A percentile compares a stretch with the other conserved stretches of the same genome.
These are phyloP conservation scores for Wasmannia auropunctata DNA, from an alignment of 1,140 invertebrate species.

Conservation along the genomic window DNA sequence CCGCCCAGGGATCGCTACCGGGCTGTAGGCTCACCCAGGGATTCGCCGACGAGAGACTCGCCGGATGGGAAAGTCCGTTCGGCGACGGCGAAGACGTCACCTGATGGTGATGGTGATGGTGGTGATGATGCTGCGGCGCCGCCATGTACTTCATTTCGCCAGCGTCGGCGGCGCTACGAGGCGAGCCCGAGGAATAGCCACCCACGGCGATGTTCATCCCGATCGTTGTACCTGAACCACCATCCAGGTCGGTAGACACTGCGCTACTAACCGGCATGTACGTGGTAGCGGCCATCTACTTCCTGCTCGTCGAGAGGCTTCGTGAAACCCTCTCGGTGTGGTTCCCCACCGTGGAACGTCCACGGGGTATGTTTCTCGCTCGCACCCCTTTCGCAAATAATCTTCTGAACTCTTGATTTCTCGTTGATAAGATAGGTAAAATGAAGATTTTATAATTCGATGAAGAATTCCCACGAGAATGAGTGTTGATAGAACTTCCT, in stretches of 20 bases:
- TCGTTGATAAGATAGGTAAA: not conserved
- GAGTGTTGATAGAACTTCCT: not conserved
- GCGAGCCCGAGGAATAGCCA: conserved; percentile 91
- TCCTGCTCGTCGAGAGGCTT: conserved; percentile 73
- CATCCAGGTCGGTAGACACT: conserved; percentile 90
- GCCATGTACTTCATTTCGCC: conserved; percentile 98
- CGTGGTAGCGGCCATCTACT: conserved; percentile 92
- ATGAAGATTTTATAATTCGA: not conserved
- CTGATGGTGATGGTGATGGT: conserved; percentile 90
- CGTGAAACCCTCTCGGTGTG: conserved; percentile 38
- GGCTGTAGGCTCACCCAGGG: conserved; percentile 94
- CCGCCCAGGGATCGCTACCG: conserved; percentile 92
- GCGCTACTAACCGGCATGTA: conserved; percentile 93
- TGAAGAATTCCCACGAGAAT: not conserved
- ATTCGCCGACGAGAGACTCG: conserved; percentile 87
- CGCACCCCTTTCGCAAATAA: not conserved
- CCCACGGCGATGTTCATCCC: conserved; percentile 89
- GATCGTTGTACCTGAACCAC: conserved; percentile 89
- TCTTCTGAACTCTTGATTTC: not conserved
- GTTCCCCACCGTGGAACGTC: not conserved
- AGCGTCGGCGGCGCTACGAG: conserved; percentile 91
- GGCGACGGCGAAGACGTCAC: conserved; percentile 88
- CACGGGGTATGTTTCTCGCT: not conserved
- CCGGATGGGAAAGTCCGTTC: conserved; percentile 89
- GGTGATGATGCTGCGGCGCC: conserved; percentile 91